Evolutionary conservation across 53 echinoderm and acorn worm genomes (phyloP), one percentile per base, ranked within the genome.

Genomic region (Temnopleurus reevesii): DNA sequence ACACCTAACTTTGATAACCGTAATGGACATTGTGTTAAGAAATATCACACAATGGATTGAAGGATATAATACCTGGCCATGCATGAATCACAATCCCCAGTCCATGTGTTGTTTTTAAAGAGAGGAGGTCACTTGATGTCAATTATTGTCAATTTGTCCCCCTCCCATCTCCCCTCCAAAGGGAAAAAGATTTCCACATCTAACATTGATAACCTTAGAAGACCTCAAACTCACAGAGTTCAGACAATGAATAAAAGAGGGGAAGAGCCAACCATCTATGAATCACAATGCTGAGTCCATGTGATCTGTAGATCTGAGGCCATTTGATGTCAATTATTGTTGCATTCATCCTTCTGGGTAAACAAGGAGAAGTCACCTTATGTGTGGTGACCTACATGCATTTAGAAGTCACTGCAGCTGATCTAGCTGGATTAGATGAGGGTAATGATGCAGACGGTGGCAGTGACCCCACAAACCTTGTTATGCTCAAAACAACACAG

Each of bases 241-340:
- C 71, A 41, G 65, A 65, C 17, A 59, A 59, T 59, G 26, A 0
- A 59, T 59, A 59, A 4, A 65, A 18, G 19, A 27, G 41, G 71
- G 19, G 36, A 71, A 71, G 36, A 71, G 41, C 43, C 71, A 19
- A n/a, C 41, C 10, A 8, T 12, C 38, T 71, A 71, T 71, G 71
- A 71, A 71, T 71, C 71, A 71, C 43, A 71, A 71, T 10, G 1
- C 38, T 63, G 63, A 71, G 71, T n/a, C n/a, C n/a, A n/a, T n/a
- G n/a, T n/a, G n/a, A n/a, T n/a, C n/a, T n/a, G n/a, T n/a, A n/a
- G n/a, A n/a, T n/a, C n/a, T n/a, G n/a, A n/a, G n/a, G 71, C 41
- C 71, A 71, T 71, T 36, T n/a, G 41, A 71, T 71, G 71, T 71
- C 71, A 71, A 38, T 71, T 71, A 71, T 43, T 23, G 36, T 71